Conservation (phyloP, 2,797 vertebrate species). For the Propithecus perrieri region DNA sequence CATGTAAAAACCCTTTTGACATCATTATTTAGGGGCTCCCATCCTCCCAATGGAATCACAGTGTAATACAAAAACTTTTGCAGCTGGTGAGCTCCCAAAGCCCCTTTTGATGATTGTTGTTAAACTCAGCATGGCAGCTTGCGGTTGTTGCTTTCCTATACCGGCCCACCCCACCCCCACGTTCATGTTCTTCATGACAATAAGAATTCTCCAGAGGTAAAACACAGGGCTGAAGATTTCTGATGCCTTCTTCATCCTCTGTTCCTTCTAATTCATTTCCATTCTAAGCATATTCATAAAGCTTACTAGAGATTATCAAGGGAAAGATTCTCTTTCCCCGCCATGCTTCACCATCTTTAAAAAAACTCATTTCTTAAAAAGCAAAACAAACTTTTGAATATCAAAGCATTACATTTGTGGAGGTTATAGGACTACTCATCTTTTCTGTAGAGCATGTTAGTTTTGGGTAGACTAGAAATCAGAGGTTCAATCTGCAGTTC, state of each 20-base stretch:
- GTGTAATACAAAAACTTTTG: conserved; percentile 70
- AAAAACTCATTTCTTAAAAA: conserved; percentile 34
- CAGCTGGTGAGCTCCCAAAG: conserved; percentile 65
- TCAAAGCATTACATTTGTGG: neutral
- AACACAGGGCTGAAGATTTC: neutral
- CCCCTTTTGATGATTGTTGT: conserved; percentile 25
- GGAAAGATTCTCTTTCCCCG: neutral
- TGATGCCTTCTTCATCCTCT: neutral
- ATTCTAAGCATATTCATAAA: neutral
- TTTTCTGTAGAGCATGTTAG: neutral
- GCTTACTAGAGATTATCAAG: neutral
- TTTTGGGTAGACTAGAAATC: neutral
- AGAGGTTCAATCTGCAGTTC: neutral
- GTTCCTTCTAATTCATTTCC: neutral
- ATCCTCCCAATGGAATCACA: conserved; percentile 33
- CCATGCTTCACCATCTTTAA: neutral
- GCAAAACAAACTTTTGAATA: neutral
- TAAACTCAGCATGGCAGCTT: conserved; percentile 51
- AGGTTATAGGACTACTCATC: neutral
- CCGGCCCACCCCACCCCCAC: neutral
- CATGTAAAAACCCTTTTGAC: conserved; percentile 58
- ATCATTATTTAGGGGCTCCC: conserved; percentile 63
- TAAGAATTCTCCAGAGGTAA: conserved; percentile 44
- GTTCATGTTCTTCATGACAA: neutral
- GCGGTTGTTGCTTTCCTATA: conserved; percentile 17